Evolutionary conservation across 2,888 invertebrate species (phyloP).

Genomic region (Andrena trimmerana): DNA sequence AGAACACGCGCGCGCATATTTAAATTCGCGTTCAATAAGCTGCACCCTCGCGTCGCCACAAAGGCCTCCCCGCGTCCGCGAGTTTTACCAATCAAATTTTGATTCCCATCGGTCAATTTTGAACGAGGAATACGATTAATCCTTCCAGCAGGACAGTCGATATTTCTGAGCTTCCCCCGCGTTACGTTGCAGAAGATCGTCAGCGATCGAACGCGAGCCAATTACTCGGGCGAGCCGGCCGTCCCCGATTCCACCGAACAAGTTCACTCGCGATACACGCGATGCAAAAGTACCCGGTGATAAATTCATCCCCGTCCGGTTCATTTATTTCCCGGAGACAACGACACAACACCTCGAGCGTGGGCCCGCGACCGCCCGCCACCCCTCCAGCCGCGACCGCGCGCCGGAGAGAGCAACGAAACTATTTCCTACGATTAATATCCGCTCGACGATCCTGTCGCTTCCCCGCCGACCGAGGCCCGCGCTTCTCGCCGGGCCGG

Average conservation of each 20-base stretch:
- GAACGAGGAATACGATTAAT: too few species aligned
- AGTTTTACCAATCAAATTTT: background rate
- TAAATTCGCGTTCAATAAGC: constrained; percentile 20
- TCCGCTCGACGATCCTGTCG: constrained; percentile 11
- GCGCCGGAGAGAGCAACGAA: background rate
- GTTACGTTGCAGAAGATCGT: background rate
- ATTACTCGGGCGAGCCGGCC: background rate
- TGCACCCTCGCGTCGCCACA: background rate
- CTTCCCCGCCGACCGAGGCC: constrained; percentile 18
- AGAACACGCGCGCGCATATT: background rate
- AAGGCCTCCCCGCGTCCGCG: background rate
- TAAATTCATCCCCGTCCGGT: constrained; percentile 27
- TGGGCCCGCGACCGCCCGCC: background rate
- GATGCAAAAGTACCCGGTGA: constrained; percentile 20
- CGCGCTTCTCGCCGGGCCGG: constrained; percentile 15
- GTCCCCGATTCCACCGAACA: background rate
- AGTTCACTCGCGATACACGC: background rate
- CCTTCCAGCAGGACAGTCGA: too few species aligned
- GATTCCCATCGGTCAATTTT: too few species aligned
- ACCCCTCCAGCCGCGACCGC: background rate
- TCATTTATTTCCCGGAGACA: constrained; percentile 27
- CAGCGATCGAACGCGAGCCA: constrained; percentile 7
- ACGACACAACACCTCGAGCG: constrained; percentile 12
- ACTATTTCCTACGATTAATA: constrained; percentile 49
- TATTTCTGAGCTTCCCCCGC: too few species aligned